Conservation (phyloP, 1,140 invertebrate species). For the Apis dorsata region DNA sequence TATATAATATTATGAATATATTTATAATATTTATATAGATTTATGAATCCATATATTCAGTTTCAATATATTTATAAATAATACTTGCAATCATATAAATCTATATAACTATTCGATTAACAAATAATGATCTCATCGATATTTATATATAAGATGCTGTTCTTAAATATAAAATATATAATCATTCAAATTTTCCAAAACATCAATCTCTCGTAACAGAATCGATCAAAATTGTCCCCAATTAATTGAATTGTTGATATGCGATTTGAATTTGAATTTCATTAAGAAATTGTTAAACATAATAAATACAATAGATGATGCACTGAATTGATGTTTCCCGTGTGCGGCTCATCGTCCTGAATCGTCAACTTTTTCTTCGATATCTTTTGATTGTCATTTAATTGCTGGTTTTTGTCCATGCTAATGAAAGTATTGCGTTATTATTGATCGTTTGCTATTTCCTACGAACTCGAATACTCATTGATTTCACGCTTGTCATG, state of each 20-base stretch:
- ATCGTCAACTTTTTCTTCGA: not conserved
- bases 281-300: slow-evolving; percentile 31
- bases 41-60: too few species aligned
- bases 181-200: not conserved
- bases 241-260: not conserved
- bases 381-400: slow-evolving; percentile 15
- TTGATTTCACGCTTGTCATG: not conserved
- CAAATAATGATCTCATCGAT: too few species aligned
- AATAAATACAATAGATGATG: not conserved
- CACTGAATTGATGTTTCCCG: slow-evolving; percentile 6
- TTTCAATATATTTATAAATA: too few species aligned
- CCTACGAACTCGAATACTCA: slow-evolving; percentile 22
- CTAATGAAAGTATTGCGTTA: slow-evolving; percentile 46
- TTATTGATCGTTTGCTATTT: slow-evolving; percentile 21
- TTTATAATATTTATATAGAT: too few species aligned
- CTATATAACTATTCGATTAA: too few species aligned
- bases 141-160: too few species aligned
- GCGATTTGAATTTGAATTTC: too few species aligned
- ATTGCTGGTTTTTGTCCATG: slow-evolving; percentile 20
- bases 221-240: not conserved
- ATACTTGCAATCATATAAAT: too few species aligned
- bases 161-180: not conserved
- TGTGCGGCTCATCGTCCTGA: too few species aligned
- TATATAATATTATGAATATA: too few species aligned
- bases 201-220: too few species aligned